These are phyloP conservation scores for Labeo calbasu DNA, from an alignment of 2,797 vertebrate genomes.

Conservation along the genomic window DNA sequence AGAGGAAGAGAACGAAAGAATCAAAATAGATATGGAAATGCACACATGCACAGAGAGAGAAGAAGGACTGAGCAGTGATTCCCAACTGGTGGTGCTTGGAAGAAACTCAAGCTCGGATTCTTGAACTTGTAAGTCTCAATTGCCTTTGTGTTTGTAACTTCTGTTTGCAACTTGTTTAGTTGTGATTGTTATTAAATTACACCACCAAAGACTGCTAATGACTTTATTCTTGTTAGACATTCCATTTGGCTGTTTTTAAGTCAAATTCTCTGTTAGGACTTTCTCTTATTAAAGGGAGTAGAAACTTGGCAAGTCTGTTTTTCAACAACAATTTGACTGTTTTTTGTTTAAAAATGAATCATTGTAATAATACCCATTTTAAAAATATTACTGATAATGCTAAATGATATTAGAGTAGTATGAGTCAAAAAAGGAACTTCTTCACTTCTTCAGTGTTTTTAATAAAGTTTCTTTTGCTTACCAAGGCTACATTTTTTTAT, in stretches of 20 bases:
- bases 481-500: not conserved
- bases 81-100: not conserved
- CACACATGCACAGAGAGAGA: slow-evolving; percentile 21
- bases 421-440: not conserved
- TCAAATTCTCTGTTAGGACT: not conserved
- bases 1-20: slow-evolving; percentile 49
- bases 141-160: not conserved
- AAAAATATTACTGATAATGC: not conserved
- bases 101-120: not conserved
- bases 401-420: not conserved
- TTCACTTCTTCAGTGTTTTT: too few species aligned
- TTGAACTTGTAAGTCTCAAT: not conserved
- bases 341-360: not conserved
- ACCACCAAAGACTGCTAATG: not conserved
- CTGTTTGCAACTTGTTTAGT: not conserved
- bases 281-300: not conserved
- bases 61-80: slow-evolving; percentile 2
- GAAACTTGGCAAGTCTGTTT: not conserved
- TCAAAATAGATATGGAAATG: slow-evolving; percentile 44
- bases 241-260: not conserved
- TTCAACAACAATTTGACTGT: not conserved
- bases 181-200: not conserved
- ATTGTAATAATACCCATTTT: not conserved
- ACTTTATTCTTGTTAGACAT: slow-evolving; percentile 1
- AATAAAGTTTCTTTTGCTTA: not conserved